phyloP scores from a whole-genome alignment of 2,113 vertebrate genomes.

The Dermatemys mawii region DNA sequence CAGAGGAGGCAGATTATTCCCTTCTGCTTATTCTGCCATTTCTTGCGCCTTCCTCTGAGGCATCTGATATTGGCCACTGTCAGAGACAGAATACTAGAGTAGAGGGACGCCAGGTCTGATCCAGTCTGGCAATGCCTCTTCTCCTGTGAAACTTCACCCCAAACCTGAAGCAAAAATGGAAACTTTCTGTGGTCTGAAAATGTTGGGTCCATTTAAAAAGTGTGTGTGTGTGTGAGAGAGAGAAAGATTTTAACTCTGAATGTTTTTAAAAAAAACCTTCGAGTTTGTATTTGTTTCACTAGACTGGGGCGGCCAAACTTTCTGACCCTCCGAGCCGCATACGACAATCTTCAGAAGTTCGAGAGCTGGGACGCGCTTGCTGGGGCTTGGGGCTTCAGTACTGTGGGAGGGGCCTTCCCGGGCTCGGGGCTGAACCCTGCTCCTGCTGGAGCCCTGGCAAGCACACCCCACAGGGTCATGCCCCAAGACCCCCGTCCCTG shows the following conservation, averaged over 20 bases:
- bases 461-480: no score
- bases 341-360: no score
- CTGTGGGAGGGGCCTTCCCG: no score
- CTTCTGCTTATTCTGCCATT: not conserved
- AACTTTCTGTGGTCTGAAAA: not conserved
- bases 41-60: fast-evolving
- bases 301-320: no score
- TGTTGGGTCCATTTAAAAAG: not conserved
- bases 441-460: no score
- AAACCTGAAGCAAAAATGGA: not conserved
- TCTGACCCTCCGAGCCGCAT: no score
- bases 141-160: not conserved
- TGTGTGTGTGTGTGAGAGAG: no score
- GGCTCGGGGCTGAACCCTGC: no score
- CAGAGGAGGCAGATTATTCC: not conserved
- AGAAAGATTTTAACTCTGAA: not conserved
- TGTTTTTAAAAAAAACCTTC: not conserved
- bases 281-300: no score
- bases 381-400: no score
- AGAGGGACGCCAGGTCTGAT: not conserved
- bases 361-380: no score
- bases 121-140: not conserved
- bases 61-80: not conserved
- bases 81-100: not conserved
- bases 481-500: no score